Conservation (phyloP, 2,888 invertebrate species). For the Nasonia oneida region DNA sequence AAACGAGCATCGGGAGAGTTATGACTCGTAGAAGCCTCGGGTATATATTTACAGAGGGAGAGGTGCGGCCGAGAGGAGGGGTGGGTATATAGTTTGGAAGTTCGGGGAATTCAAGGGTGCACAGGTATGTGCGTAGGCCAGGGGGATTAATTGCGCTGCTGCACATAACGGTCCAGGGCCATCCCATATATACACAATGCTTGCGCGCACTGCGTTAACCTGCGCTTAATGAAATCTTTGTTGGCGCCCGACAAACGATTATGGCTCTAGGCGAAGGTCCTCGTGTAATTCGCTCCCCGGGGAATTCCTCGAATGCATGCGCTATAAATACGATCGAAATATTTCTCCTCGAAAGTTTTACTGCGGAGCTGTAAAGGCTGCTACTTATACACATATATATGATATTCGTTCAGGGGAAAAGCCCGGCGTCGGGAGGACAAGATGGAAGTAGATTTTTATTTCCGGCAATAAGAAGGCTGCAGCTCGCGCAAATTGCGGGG, state of each 20-base stretch:
- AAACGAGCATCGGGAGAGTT: constrained; percentile 54
- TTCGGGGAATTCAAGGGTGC: too few relatives aligned
- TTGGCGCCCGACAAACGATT: neutral
- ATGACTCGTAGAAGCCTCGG: neutral
- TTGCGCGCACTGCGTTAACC: neutral
- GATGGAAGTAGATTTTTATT: neutral
- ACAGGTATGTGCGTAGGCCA: too few relatives aligned
- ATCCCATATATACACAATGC: neutral
- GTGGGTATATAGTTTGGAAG: too few relatives aligned
- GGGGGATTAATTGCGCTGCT: too few relatives aligned
- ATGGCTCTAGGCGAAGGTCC: neutral
- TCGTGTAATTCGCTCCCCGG: neutral
- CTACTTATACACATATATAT: too few relatives aligned
- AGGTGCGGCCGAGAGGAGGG: too few relatives aligned
- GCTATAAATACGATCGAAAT: neutral
- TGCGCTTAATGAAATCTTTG: neutral
- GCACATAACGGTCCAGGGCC: too few relatives aligned
- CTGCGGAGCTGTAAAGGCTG: too few relatives aligned
- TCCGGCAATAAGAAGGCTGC: neutral
- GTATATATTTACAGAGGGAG: neutral
- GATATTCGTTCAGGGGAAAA: too few relatives aligned
- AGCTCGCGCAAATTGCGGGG: neutral
- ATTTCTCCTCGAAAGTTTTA: neutral
- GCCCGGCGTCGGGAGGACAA: too few relatives aligned
- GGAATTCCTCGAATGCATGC: neutral